Percentiles rank a stretch among this genome's conserved stretches.
Evolutionary conservation across 2,888 invertebrate species (phyloP).

Genomic region (Harpalus rufipes): DNA sequence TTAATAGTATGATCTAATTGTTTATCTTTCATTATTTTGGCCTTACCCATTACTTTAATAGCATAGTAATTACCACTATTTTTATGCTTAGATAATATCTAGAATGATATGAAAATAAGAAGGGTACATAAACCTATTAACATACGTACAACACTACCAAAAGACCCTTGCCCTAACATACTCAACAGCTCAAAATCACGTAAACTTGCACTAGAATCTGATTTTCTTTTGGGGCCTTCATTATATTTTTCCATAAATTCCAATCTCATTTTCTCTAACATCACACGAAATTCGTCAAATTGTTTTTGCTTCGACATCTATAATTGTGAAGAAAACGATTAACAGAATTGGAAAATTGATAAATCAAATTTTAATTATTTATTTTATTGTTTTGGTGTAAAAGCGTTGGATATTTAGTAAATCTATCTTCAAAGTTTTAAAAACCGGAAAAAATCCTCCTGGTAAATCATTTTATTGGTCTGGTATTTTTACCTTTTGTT

Average conservation of each 20-base stretch:
- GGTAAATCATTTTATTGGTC: too few relatives aligned
- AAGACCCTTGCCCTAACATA: constrained; percentile 93
- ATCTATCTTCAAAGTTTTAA: too few relatives aligned
- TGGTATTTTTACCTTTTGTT: too few relatives aligned
- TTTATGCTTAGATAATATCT: constrained; percentile 81
- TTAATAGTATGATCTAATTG: constrained; percentile 93
- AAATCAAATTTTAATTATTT: too few relatives aligned
- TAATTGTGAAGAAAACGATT: not conserved
- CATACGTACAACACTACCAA: constrained; percentile 85
- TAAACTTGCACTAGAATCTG: not conserved
- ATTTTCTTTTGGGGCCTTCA: constrained; percentile 18
- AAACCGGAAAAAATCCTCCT: too few relatives aligned
- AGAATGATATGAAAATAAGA: constrained; percentile 4
- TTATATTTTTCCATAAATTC: constrained; percentile 47
- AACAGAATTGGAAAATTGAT: too few relatives aligned
- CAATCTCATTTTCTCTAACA: constrained; percentile 28
- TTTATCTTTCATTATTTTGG: constrained; percentile 91
- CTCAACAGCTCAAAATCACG: constrained; percentile 86
- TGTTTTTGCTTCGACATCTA: not conserved
- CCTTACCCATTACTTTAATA: constrained; percentile 94
- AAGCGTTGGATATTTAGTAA: too few relatives aligned
- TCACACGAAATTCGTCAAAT: constrained; percentile 16
- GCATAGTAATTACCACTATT: constrained; percentile 84
- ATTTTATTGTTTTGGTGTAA: too few relatives aligned
- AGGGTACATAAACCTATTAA: not conserved